A percentile compares a stretch with the other conserved stretches of the same genome.
Conservation (phyloP, 2,113 vertebrate genomes). For the Ondatra zibethicus region DNA sequence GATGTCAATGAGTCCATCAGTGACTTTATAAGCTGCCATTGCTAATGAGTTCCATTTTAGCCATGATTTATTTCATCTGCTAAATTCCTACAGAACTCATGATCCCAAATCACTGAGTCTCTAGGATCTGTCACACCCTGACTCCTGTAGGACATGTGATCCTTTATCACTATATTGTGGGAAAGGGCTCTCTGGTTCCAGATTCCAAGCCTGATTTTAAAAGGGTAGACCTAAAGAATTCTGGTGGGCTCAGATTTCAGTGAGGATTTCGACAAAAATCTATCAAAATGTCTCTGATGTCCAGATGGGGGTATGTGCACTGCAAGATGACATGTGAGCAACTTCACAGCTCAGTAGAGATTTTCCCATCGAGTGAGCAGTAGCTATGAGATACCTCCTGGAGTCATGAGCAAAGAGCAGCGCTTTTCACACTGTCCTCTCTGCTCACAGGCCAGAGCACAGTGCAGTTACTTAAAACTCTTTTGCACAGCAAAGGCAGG, state of each 20-base stretch:
- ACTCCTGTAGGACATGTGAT: fast-evolving
- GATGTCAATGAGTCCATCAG: fast-evolving
- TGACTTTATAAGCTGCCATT: too few relatives aligned
- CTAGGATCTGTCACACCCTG: not conserved
- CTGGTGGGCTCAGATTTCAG: not conserved
- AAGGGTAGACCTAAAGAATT: not conserved
- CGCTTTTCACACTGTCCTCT: not conserved
- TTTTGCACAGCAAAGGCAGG: not conserved
- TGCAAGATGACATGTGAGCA: not conserved
- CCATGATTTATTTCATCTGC: not conserved
- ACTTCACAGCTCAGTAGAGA: not conserved
- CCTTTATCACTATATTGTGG: fast-evolving
- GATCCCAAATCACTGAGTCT: not conserved
- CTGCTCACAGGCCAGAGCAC: not conserved
- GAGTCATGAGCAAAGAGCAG: not conserved
- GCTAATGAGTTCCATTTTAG: not conserved
- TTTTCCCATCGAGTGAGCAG: not conserved
- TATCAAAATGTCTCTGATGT: not conserved
- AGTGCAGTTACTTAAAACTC: not conserved
- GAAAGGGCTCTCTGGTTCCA: too few relatives aligned
- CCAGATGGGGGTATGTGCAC: not conserved
- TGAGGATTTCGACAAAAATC: not conserved
- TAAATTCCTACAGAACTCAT: not conserved
- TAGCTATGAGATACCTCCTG: not conserved
- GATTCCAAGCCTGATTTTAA: too few relatives aligned